Base-by-base conservation (phyloP, 1,140 invertebrate genomes). In the Ceratina japonica region DNA sequence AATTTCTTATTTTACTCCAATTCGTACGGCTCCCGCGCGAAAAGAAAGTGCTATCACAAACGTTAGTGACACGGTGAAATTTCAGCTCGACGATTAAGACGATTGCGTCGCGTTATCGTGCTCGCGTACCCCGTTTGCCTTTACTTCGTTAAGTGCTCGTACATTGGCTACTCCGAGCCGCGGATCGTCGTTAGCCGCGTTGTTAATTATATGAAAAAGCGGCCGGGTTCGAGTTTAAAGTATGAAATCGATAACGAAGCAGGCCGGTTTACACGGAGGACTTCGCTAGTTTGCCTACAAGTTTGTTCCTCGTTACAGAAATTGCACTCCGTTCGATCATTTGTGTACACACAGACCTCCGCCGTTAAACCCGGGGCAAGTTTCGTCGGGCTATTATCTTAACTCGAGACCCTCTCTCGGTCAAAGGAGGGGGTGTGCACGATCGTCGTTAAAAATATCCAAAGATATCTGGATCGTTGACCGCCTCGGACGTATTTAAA, bases 271-370 rank as follows among this genome's bases (percentile, higher is more conserved):
- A 61, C 75, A 71, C 56, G 68, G 15, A 27, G n/a, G 66, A 77
- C 51, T 77, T 71, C 15, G 44, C 5, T 44, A 71, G 75, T 77
- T 77, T 77, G 52, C 56, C 59, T 22, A 27, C 66, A 51, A 77
- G 66, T 77, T 77, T 77, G 75, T 71, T 63, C 44, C 68, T 63
- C 66, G 75, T 77, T 77, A 61, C 44, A 77, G 66, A 69, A 77
- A 77, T 77, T 77, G 66, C 68, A 8, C 68, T 51, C 5, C 68
- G 68, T 52, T 62, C 68, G 75, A 77, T 77, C 75, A 62, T 71
- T 77, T 77, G 15, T 58, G 68, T 71, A 77, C 58, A 77, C 66
- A 77, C 44, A 49, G 12, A 16, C 69, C 37, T 31, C 22, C 13
- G 5, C 18, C 66, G 44, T 62, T 61, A 62, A 77, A 16, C 58